Evolutionary conservation across 1,140 invertebrate genomes (phyloP), one percentile per base, ranked within the genome.

Genomic region (Ladona fulva): DNA sequence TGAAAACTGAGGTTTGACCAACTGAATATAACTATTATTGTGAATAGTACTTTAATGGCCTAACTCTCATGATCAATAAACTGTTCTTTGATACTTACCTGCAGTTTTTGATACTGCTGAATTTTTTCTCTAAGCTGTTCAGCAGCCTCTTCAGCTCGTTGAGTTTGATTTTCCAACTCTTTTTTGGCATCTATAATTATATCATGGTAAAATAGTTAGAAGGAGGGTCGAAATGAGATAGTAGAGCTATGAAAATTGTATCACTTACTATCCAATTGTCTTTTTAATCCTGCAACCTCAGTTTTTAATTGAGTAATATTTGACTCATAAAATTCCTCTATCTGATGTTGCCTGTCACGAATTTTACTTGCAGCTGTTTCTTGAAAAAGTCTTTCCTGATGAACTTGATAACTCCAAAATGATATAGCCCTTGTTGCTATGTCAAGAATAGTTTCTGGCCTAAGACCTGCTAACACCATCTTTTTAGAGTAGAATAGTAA

Each of bases 341-440:
- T 0, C 66, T 77, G 42, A 42, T 75, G 37, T 10, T n/a, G 24
- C 25, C 77, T 76, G 37, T 77, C 76, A 73, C 44, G 77, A 25
- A 8, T 14, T 22, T 76, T 42, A 37, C 73, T 80, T n/a, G 77
- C 24, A 24, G 73, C 11, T 16, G 37, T 42, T 42, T 80, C 77
- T 73, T 78, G 74, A 73, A 74, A 74, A 42, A 75, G n/a, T 24
- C 74, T 44, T 74, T 87, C 86, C 80, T 87, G 86, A 82, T 86
- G 84, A 0, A 87, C 82, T 84, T 87, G 86, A 81, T 87, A 87
- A 7, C 84, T 85, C 86, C 86, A 87, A 81, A 87, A 87, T 12
- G 86, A 86, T 82, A 87, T 86, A 6, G 87, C 85, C 74, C 87
- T 83, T 84, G 86, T 87, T 77, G 86, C 85, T 73, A 87, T 83